phyloP scores from a whole-genome alignment of 2,113 vertebrate species.

The Acanthochromis polyacanthus region DNA sequence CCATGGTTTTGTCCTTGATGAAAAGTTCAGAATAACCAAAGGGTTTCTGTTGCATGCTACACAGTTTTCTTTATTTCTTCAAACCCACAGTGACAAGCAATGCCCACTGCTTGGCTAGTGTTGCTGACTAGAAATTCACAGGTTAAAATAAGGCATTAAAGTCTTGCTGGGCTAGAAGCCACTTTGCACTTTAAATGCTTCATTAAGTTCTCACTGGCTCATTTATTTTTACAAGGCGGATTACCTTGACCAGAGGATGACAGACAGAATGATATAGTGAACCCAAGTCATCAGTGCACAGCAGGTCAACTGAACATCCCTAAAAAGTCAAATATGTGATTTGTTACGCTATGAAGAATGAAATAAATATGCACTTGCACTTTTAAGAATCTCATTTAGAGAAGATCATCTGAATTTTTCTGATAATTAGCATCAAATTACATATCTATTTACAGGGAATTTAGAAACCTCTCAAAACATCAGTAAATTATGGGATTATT shows the following conservation, averaged over 20 bases:
- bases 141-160: slow-evolving; percentile 38
- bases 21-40: too few relatives aligned
- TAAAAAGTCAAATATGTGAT: background rate
- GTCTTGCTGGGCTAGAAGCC: slow-evolving; percentile 24
- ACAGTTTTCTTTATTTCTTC: background rate
- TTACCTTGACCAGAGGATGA: slow-evolving; percentile 29
- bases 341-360: background rate
- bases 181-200: slow-evolving; percentile 36
- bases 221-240: slow-evolving; percentile 49
- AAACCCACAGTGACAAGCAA: background rate
- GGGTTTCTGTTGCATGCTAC: too few relatives aligned
- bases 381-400: background rate
- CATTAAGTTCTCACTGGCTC: slow-evolving; percentile 29
- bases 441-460: too few relatives aligned
- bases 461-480: background rate
- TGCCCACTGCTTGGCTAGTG: slow-evolving; percentile 6
- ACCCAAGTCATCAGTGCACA: background rate
- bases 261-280: slow-evolving; percentile 1
- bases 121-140: slow-evolving; percentile 11
- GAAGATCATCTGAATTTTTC: background rate
- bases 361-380: background rate
- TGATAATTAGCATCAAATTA: background rate
- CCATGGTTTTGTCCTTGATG: too few relatives aligned
- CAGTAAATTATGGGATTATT: background rate
- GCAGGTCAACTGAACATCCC: background rate